Conservation (phyloP, 2,888 invertebrate genomes). For the Hirtodrosophila alboralis region DNA sequence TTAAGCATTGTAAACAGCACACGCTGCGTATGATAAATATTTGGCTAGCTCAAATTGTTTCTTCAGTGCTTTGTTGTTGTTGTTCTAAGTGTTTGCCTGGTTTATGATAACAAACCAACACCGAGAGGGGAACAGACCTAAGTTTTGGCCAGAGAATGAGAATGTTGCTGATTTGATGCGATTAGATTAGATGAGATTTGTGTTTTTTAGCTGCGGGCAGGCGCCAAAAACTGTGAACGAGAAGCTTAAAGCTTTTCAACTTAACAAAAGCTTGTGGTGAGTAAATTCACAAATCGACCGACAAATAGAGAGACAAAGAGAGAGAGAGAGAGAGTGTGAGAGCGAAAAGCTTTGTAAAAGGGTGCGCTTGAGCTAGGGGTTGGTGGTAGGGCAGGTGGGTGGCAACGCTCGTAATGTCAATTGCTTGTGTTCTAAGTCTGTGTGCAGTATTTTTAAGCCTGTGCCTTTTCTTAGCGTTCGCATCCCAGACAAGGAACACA, state of each 20-base stretch:
- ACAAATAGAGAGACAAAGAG: conserved; percentile 4
- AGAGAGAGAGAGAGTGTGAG: conserved; percentile 8
- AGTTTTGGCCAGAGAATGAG: conserved; percentile 11
- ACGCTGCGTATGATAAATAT: conserved; percentile 28
- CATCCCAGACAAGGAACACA: conserved; percentile 46
- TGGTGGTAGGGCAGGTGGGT: conserved; percentile 1
- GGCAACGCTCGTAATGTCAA: conserved; percentile 73
- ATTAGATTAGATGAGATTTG: conserved; percentile 71
- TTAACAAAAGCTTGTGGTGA: conserved; percentile 66
- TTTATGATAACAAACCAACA: conserved; percentile 33
- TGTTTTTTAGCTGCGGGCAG: conserved; percentile 42
- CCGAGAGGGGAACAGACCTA: not conserved
- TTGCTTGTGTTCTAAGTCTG: conserved; percentile 62
- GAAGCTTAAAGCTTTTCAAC: conserved; percentile 49
- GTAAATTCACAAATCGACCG: too few species aligned
- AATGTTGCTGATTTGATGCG: conserved; percentile 66
- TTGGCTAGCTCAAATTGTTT: conserved; percentile 11
- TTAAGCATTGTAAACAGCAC: not conserved
- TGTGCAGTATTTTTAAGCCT: conserved; percentile 62
- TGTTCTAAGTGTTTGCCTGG: conserved; percentile 12
- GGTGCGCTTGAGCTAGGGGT: not conserved
- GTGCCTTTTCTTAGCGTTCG: conserved; percentile 61
- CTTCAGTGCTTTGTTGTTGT: not conserved
- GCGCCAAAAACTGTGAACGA: conserved; percentile 63
- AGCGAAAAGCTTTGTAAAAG: conserved; percentile 30